These are phyloP conservation scores for Allophyes oxyacanthae DNA, from an alignment of 2,888 invertebrate genomes.

Conservation along the genomic window DNA sequence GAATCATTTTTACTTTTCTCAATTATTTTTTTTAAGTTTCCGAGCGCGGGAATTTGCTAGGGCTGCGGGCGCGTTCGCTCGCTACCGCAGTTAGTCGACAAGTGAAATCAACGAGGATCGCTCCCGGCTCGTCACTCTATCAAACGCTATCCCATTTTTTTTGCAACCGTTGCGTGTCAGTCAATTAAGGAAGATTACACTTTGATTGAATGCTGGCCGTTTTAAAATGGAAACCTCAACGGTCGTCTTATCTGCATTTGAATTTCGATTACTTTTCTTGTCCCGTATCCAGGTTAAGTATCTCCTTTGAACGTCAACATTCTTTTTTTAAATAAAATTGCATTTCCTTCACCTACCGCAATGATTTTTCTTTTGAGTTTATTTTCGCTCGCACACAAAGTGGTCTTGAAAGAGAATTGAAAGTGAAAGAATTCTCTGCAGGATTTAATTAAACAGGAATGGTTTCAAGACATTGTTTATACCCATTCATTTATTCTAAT, in stretches of 20 bases:
- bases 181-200: constrained; percentile 72
- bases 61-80: constrained; percentile 69
- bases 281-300: constrained; percentile 53
- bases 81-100: constrained; percentile 68
- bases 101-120: constrained; percentile 73
- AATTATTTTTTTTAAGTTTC: constrained; percentile 52
- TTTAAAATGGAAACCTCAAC: constrained; percentile 53
- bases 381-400: constrained; percentile 36
- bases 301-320: constrained; percentile 43
- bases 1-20: constrained; percentile 65
- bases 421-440: constrained; percentile 23
- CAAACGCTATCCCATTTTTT: constrained; percentile 66
- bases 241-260: constrained; percentile 41
- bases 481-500: constrained; percentile 47
- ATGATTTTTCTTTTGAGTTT: constrained; percentile 31
- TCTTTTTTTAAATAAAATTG: constrained; percentile 44
- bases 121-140: constrained; percentile 64
- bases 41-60: constrained; percentile 52
- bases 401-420: constrained; percentile 6
- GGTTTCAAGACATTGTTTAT: constrained; percentile 37
- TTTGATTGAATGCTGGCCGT: constrained; percentile 62
- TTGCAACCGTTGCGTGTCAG: constrained; percentile 66
- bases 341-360: constrained; percentile 43
- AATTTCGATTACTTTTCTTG: constrained; percentile 45
- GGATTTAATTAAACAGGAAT: constrained; percentile 48